Evolutionary conservation across 2,113 vertebrate genomes (phyloP), one percentile per base, ranked within the genome.

Genomic region (Chunga burmeisteri): DNA sequence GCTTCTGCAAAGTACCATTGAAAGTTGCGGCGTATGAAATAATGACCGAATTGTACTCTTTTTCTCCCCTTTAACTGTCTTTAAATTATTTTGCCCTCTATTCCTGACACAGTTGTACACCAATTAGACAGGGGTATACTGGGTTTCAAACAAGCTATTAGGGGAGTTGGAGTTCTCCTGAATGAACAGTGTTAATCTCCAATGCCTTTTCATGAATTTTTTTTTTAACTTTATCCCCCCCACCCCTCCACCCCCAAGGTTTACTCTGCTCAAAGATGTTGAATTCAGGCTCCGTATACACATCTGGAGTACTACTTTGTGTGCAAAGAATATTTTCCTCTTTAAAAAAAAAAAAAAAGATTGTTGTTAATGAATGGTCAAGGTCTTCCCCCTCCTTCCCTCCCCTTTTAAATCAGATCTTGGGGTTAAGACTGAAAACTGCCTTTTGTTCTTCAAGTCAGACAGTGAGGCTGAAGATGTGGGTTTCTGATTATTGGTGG

Each of bases 371-470:
- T 97, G 94, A 97, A 97, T 94, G 92, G 92, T 97, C 96, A 97
- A 96, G 95, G 88, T 89, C 94, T 96, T 92, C 65, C 78, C 73
- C 81, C 73, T 70, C 80, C 93, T 81, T 67, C 53, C 70, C 47
- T 80, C 67, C 71, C 66, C 61, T 92, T 97, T 97, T 94, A 96
- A 97, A 97, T 95, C 95, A 97, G 70, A 97, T 97, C 93, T 95
- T 85, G 78, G 94, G 94, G 97, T 97, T 98, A 98, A 97, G 96
- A 95, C 73, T 59, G 95, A 90, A 94, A 97, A 96, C 94, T 97
- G 96, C 96, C 94, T 98, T 97, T 97, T 97, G 95, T 97, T 97
- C 94, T 94, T 96, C 81, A 36, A 96, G 96, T 96, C 81, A 88
- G 89, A 96, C 96, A 81, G 17, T 78, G 88, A 94, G 90, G 88